Evolutionary conservation across 2,888 invertebrate species (phyloP).

Genomic region (Sisyra nigra): DNA sequence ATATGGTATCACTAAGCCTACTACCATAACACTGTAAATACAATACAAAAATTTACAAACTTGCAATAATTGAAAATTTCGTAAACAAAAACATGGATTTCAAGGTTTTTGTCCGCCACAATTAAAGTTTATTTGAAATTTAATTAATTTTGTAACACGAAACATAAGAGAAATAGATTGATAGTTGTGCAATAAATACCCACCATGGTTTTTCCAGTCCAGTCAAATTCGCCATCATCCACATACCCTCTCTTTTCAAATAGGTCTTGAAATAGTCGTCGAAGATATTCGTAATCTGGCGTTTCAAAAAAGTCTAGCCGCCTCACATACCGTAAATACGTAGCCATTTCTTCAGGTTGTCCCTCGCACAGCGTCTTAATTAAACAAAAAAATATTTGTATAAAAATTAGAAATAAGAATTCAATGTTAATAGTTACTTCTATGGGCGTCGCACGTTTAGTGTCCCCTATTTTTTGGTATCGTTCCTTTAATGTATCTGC

Average conservation of each 20-base stretch:
- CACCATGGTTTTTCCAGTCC: slow-evolving; percentile 59
- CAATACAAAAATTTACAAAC: too few species aligned
- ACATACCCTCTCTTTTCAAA: slow-evolving; percentile 75
- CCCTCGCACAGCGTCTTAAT: slow-evolving; percentile 59
- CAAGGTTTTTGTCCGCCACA: too few species aligned
- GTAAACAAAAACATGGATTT: too few species aligned
- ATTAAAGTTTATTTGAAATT: too few species aligned
- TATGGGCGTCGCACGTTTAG: slow-evolving; percentile 96
- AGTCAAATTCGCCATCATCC: slow-evolving; percentile 88
- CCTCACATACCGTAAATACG: slow-evolving; percentile 91
- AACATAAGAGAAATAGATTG: slow-evolving; percentile 18
- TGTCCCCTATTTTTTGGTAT: slow-evolving; percentile 99
- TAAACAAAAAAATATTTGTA: slow-evolving; percentile 7
- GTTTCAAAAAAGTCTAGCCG: slow-evolving; percentile 99
- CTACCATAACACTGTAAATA: too few species aligned
- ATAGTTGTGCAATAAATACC: slow-evolving; percentile 18
- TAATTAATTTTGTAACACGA: background rate
- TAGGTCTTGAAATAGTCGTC: slow-evolving; percentile 86
- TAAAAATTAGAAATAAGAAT: background rate
- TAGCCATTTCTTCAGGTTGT: slow-evolving; percentile 92
- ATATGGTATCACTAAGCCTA: too few species aligned
- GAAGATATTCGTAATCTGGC: slow-evolving; percentile 97
- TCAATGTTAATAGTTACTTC: slow-evolving; percentile 49
- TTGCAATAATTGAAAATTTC: too few species aligned
- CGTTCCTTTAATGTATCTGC: slow-evolving; percentile 98